Conservation (phyloP, 2,113 vertebrate species). For the Gobio gobio region DNA sequence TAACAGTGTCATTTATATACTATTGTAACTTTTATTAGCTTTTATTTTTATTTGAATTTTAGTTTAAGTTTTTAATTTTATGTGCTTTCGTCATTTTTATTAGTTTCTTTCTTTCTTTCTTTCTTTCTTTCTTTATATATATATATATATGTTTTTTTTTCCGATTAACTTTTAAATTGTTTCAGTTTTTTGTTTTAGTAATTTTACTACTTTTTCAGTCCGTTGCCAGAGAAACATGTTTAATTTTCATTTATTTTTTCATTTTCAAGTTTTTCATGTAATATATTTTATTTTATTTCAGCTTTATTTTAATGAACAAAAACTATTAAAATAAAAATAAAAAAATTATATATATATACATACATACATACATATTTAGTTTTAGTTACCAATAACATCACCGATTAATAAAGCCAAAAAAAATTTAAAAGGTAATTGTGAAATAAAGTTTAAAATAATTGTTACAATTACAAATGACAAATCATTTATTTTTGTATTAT, state of each 20-base stretch:
- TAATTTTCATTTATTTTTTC: not conserved
- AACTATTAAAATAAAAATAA: too few relatives aligned
- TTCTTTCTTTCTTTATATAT: not conserved
- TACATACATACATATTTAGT: too few relatives aligned
- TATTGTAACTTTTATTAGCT: not conserved
- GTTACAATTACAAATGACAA: not conserved
- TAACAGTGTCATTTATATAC: not conserved
- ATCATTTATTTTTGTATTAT: too few relatives aligned
- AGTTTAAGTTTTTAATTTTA: too few relatives aligned
- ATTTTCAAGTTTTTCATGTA: not conserved
- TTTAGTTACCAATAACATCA: not conserved
- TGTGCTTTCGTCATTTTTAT: too few relatives aligned
- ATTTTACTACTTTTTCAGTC: not conserved
- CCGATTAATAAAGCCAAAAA: not conserved
- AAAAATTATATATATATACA: not conserved
- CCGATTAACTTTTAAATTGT: not conserved
- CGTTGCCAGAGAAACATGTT: not conserved
- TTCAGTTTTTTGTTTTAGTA: not conserved
- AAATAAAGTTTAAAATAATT: not conserved
- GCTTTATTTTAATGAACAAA: not conserved
- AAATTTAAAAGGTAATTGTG: too few relatives aligned
- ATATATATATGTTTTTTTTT: not conserved
- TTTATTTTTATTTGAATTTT: not conserved
- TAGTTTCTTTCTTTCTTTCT: too few relatives aligned
- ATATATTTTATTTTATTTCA: not conserved